Base-by-base conservation (phyloP, 2,888 invertebrate genomes). In the Keiferia lycopersicella region DNA sequence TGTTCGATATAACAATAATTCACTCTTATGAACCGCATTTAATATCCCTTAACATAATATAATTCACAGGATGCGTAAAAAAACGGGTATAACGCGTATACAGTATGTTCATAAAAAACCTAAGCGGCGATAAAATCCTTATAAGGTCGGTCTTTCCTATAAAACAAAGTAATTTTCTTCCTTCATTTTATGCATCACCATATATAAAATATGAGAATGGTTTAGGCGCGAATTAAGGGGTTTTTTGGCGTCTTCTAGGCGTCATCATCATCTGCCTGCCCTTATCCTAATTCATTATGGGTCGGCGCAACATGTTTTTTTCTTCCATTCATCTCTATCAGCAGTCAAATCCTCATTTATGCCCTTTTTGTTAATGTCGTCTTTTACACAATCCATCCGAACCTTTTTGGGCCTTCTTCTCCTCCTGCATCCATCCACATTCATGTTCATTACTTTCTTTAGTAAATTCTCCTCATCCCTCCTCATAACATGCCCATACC, bases 141-240 rank as follows among this genome's bases (percentile, higher is more conserved):
- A 67, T 71, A 71, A 67, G 64, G 68, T 64, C 63, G 67, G 61
- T 34, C 53, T 62, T 41, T 26, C 62, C 50, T 73, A 71, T 73
- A 71, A 73, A 73, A 72, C 71, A 62, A 66, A 71, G 73, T 71
- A 73, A 76, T 72, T 75, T 70, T 64, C 62, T 58, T 60, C 30
- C 50, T 56, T 58, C 57, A 62, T 60, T 62, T 51, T 62, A 22
- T 51, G 53, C 50, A 56, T 56, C 53, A 34, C 53, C 53, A 62
- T 66, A 51, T 66, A 63, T 66, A 62, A 61, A 61, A 64, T 61
- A 64, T 53, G 53, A 38, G 64, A 64, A 30, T 56, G 53, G 41
- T 64, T 61, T 58, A 38, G 39, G 20, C 20, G 34, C 2, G 58
- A 38, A 10, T 39, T 53, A 50, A 60, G 26, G 16, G 38, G 48